Conservation (phyloP, 1,140 invertebrate genomes). For the Gonatopus flavifemur region DNA sequence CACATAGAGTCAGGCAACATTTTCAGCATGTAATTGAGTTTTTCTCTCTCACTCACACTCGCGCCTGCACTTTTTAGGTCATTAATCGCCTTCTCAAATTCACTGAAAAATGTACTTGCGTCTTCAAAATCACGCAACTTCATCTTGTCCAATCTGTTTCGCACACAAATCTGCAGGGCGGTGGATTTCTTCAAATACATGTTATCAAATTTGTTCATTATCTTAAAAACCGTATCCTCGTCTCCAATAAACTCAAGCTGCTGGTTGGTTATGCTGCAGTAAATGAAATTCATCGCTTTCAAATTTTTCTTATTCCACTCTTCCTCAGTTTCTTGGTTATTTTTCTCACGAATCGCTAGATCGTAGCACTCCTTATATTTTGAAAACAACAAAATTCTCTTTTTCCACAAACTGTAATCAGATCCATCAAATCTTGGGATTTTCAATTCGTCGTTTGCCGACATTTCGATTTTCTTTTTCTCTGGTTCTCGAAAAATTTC, state of each 20-base stretch:
- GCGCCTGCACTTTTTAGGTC: constrained; percentile 30
- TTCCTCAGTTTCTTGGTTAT: constrained; percentile 9
- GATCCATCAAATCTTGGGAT: constrained; percentile 19
- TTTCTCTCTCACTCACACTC: constrained; percentile 28
- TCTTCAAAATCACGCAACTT: constrained; percentile 27
- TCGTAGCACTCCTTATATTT: constrained; percentile 28
- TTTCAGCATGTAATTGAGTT: constrained; percentile 41
- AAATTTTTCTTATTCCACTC: constrained; percentile 26
- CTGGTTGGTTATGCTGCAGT: constrained; percentile 27
- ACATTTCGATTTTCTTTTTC: too few species aligned
- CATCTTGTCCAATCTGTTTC: constrained; percentile 29
- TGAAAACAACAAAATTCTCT: constrained; percentile 15
- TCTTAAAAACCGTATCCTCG: constrained; percentile 21
- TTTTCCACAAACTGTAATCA: constrained; percentile 19
- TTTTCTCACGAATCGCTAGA: constrained; percentile 10
- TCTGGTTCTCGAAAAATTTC: too few species aligned
- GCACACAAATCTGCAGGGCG: too few species aligned
- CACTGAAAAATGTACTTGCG: constrained; percentile 23
- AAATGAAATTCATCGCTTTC: constrained; percentile 32
- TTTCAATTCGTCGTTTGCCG: too few species aligned
- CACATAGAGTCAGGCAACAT: constrained; percentile 29
- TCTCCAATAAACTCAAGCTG: constrained; percentile 28
- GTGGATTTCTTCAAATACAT: constrained; percentile 36
- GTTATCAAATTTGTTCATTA: constrained; percentile 34
- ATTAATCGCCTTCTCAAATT: too few species aligned